phyloP scores from a whole-genome alignment of 2,888 invertebrate species.

The Dasysyrphus albostriatus region DNA sequence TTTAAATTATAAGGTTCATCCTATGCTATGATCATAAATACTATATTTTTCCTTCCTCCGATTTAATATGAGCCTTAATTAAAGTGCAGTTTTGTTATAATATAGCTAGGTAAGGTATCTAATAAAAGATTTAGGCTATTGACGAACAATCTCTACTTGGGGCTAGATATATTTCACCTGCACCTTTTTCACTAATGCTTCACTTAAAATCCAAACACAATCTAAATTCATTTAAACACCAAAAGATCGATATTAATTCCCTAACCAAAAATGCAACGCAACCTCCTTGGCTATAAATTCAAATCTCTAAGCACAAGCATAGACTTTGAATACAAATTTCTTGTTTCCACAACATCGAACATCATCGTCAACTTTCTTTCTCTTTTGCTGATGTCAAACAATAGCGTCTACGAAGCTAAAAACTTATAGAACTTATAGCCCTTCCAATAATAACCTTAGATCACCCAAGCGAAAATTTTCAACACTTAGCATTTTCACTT shows the following conservation, averaged over 20 bases:
- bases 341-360: conserved; percentile 63
- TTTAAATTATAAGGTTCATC: too few species aligned
- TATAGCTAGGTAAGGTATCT: too few species aligned
- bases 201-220: too few species aligned
- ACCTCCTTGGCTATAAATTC: conserved; percentile 17
- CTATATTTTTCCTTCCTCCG: too few species aligned
- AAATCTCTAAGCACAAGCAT: conserved; percentile 34
- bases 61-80: too few species aligned
- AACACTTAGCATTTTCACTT: conserved; percentile 63
- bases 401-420: neutral
- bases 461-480: conserved; percentile 33
- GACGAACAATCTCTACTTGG: too few species aligned
- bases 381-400: neutral
- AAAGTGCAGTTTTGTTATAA: too few species aligned
- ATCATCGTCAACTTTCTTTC: conserved; percentile 21
- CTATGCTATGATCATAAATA: too few species aligned
- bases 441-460: neutral
- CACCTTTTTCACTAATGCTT: too few species aligned
- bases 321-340: conserved; percentile 61
- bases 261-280: neutral
- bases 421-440: neutral
- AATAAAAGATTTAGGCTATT: neutral
- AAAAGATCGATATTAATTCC: neutral
- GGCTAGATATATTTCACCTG: too few species aligned
- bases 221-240: neutral